Evolutionary conservation across 2,797 vertebrate genomes (phyloP).

Genomic region (Gobionotothen gibberifrons): DNA sequence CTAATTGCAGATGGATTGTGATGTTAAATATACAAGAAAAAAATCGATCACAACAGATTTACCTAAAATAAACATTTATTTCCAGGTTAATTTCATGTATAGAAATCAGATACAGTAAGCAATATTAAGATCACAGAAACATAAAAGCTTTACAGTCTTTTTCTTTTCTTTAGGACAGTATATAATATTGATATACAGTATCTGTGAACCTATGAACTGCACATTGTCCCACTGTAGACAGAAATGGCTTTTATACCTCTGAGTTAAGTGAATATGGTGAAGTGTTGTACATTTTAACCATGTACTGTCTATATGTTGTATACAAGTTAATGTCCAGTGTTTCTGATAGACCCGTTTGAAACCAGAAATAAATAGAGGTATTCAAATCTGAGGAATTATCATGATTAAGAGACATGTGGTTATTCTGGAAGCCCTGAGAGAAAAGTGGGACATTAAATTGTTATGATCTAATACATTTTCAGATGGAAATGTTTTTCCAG

Average conservation of each 20-base stretch:
- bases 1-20: background rate
- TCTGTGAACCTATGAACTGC: background rate
- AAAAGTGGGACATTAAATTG: too few relatives aligned
- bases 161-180: background rate
- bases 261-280: background rate
- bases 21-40: background rate
- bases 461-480: too few relatives aligned
- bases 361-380: background rate
- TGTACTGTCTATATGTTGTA: slow-evolving; percentile 4
- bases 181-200: background rate
- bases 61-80: slow-evolving; percentile 31
- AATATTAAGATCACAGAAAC: background rate
- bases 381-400: slow-evolving; percentile 10
- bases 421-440: too few relatives aligned
- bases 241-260: background rate
- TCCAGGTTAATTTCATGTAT: slow-evolving; percentile 17
- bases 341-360: slow-evolving; percentile 23
- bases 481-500: too few relatives aligned
- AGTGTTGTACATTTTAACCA: background rate
- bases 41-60: background rate
- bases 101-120: background rate
- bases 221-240: background rate
- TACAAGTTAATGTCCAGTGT: slow-evolving; percentile 31
- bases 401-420: background rate
- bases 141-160: background rate